Evolutionary conservation across 1,140 invertebrate species (phyloP).

Genomic region (Drosophila sturtevanti): DNA sequence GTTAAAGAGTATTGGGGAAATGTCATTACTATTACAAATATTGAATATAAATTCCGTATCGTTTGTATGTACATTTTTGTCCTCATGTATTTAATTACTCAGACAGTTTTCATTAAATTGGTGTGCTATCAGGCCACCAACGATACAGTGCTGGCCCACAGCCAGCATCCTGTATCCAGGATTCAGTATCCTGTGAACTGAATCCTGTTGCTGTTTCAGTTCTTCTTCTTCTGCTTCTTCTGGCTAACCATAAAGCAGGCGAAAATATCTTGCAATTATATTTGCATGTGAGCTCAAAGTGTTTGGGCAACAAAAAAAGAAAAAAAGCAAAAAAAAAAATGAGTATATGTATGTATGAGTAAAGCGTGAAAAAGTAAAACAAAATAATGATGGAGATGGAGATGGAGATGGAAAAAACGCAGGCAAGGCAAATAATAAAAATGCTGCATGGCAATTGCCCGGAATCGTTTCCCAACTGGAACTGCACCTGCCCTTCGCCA

Average conservation of each 20-base stretch:
- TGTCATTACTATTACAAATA: slow-evolving; percentile 9
- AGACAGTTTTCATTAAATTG: slow-evolving; percentile 75
- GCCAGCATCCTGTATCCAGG: not conserved
- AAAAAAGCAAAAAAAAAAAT: slow-evolving; percentile 9
- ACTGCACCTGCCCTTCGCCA: slow-evolving; percentile 9
- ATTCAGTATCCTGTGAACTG: not conserved
- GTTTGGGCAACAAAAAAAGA: slow-evolving; percentile 36
- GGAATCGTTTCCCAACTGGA: slow-evolving; percentile 12
- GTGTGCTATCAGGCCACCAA: slow-evolving; percentile 24
- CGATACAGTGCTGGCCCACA: not conserved
- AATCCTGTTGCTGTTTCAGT: not conserved
- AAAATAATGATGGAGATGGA: slow-evolving; percentile 8
- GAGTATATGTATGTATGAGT: not conserved
- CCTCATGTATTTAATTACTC: slow-evolving; percentile 80
- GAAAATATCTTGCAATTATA: slow-evolving; percentile 77
- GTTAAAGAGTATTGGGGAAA: slow-evolving; percentile 1
- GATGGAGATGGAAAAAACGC: slow-evolving; percentile 28
- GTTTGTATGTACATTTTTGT: slow-evolving; percentile 48
- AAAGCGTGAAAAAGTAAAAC: slow-evolving; percentile 34
- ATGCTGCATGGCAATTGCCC: slow-evolving; percentile 28
- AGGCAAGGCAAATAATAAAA: slow-evolving; percentile 40
- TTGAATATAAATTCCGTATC: slow-evolving; percentile 6
- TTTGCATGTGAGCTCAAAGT: slow-evolving; percentile 73
- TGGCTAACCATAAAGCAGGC: slow-evolving; percentile 62
- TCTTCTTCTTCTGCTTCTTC: slow-evolving; percentile 2